Conservation (phyloP, 2,888 invertebrate genomes). For the Catocala nupta region DNA sequence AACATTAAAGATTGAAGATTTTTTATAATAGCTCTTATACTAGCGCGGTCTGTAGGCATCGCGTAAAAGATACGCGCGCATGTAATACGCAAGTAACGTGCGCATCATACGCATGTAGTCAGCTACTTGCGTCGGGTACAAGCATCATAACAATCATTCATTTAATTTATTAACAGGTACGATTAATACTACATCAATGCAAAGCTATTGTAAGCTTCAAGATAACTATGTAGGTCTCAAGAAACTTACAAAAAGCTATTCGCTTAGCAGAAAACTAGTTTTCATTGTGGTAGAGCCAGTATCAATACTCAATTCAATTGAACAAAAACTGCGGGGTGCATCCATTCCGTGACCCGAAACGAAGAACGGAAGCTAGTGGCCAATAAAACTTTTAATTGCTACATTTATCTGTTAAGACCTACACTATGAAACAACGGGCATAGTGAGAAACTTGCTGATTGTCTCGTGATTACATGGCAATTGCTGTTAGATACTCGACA, state of each 20-base stretch:
- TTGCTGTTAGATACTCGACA: slow-evolving; percentile 21
- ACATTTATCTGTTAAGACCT: slow-evolving; percentile 13
- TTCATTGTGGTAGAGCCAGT: neutral
- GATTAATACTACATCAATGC: neutral
- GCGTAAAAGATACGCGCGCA: too few species aligned
- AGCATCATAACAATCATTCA: neutral
- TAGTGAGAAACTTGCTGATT: slow-evolving; percentile 16
- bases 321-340: slow-evolving; percentile 3
- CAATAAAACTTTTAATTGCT: slow-evolving; percentile 26
- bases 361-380: slow-evolving; percentile 4
- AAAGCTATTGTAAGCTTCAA: neutral
- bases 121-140: neutral
- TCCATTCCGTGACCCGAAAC: neutral
- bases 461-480: slow-evolving; percentile 17
- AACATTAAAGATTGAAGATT: too few species aligned
- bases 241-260: neutral
- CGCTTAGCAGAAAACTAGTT: neutral
- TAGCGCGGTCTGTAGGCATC: too few species aligned
- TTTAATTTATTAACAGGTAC: neutral
- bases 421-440: slow-evolving; percentile 8
- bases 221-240: too few species aligned
- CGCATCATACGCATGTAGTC: too few species aligned
- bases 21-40: too few species aligned
- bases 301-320: neutral
- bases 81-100: too few species aligned